Percentiles rank a stretch among this genome's conserved stretches.
These are phyloP conservation scores for Gastrophysa polygoni DNA, from an alignment of 2,888 invertebrate species.

Conservation along the genomic window DNA sequence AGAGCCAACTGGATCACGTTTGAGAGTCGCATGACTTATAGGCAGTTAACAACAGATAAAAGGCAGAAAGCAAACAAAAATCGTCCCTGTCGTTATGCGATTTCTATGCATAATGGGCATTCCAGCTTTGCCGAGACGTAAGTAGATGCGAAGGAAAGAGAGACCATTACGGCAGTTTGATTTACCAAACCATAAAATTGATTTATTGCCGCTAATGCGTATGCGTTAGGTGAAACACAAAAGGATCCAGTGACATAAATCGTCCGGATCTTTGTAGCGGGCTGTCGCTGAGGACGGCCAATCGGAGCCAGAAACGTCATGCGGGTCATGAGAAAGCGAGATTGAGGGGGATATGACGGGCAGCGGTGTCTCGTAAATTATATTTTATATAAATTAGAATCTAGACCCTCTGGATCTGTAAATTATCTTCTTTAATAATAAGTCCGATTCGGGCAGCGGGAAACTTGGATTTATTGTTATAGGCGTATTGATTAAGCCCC, in stretches of 20 bases:
- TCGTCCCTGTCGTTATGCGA: slow-evolving; percentile 25
- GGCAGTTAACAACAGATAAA: slow-evolving; percentile 20
- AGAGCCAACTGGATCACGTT: not conserved
- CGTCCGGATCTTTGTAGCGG: slow-evolving; percentile 57
- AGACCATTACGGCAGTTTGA: slow-evolving; percentile 58
- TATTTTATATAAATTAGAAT: slow-evolving; percentile 47
- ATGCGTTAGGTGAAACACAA: slow-evolving; percentile 59
- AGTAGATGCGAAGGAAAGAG: slow-evolving; percentile 35
- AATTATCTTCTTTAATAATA: slow-evolving; percentile 39
- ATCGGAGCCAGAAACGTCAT: slow-evolving; percentile 35
- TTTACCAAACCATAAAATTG: slow-evolving; percentile 61
- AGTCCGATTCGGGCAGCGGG: slow-evolving; percentile 27
- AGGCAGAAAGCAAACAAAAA: slow-evolving; percentile 24
- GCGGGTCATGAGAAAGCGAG: slow-evolving; percentile 47
- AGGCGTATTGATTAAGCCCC: slow-evolving; percentile 31
- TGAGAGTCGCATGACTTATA: slow-evolving; percentile 11
- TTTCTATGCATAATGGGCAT: slow-evolving; percentile 42
- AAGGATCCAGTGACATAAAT: slow-evolving; percentile 59
- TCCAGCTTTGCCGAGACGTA: slow-evolving; percentile 25
- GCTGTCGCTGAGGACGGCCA: slow-evolving; percentile 49
- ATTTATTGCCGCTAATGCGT: slow-evolving; percentile 59
- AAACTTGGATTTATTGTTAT: slow-evolving; percentile 31
- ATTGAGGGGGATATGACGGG: slow-evolving; percentile 39
- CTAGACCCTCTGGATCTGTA: slow-evolving; percentile 31
- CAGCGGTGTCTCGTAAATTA: slow-evolving; percentile 42